Evolutionary conservation across 2,888 invertebrate species (phyloP).

Genomic region (Strigamia transsilvanica): DNA sequence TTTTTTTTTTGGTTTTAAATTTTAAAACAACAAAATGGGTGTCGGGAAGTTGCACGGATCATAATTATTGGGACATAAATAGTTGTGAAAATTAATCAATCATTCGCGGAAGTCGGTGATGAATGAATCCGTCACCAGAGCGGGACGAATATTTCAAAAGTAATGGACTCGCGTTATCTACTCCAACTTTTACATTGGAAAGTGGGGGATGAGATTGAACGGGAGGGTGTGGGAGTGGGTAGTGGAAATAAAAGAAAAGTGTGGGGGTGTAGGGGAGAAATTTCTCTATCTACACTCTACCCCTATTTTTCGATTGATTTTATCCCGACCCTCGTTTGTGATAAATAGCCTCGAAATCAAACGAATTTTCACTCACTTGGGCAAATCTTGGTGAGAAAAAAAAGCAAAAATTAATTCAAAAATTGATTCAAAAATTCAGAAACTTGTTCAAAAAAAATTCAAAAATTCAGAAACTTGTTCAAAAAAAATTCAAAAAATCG

Average conservation of each 20-base stretch:
- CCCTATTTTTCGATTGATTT: slow-evolving; percentile 29
- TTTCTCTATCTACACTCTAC: background rate
- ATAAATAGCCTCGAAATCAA: slow-evolving; percentile 6
- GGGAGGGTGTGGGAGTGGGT: background rate
- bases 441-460: too few relatives aligned
- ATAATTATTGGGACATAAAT: background rate
- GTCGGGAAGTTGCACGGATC: background rate
- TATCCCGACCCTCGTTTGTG: slow-evolving; percentile 20
- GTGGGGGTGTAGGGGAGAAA: background rate
- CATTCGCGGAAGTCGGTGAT: slow-evolving; percentile 1
- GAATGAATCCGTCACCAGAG: slow-evolving; percentile 35
- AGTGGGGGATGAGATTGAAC: slow-evolving; percentile 43
- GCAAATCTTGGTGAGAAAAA: background rate
- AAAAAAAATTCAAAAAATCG: too few relatives aligned
- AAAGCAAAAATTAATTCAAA: background rate
- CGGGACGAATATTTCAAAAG: slow-evolving; percentile 19
- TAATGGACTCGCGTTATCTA: slow-evolving; percentile 48
- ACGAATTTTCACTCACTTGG: background rate
- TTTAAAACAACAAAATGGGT: background rate
- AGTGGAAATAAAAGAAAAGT: slow-evolving; percentile 21
- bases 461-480: too few relatives aligned
- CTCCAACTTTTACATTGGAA: slow-evolving; percentile 39
- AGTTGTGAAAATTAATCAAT: background rate
- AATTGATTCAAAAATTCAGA: too few relatives aligned
- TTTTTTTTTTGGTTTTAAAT: background rate